Evolutionary conservation across 2,888 invertebrate species (phyloP).

Genomic region (Mesorhabditis belari): DNA sequence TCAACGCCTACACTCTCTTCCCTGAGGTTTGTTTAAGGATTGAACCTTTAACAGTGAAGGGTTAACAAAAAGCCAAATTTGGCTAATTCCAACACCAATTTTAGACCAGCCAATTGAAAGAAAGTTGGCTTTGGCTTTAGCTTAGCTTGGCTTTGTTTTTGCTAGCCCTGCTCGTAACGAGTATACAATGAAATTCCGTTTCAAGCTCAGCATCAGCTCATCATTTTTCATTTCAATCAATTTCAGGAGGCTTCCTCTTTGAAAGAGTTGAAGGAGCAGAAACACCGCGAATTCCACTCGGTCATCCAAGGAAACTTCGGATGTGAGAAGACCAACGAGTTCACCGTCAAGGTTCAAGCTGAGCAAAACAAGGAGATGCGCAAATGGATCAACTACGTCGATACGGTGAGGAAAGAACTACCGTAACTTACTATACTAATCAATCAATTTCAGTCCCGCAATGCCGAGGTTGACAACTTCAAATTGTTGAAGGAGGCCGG

Average conservation of each 20-base stretch:
- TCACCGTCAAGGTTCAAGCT: conserved; percentile 13
- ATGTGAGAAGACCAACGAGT: conserved; percentile 19
- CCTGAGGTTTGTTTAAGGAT: no score
- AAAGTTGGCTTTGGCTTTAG: no score
- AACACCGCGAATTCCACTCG: conserved; percentile 20
- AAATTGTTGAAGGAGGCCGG: conserved; percentile 28
- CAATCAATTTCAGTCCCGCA: neutral
- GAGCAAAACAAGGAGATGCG: conserved; percentile 18
- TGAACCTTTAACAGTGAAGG: no score
- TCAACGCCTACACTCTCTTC: neutral
- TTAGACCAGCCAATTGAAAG: no score
- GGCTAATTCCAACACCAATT: no score
- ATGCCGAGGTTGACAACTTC: conserved; percentile 1
- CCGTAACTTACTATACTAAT: neutral
- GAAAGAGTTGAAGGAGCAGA: conserved; percentile 16
- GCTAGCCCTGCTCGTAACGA: no score
- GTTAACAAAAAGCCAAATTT: no score
- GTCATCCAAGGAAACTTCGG: conserved; percentile 18
- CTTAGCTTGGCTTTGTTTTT: no score
- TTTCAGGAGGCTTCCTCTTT: conserved; percentile 10
- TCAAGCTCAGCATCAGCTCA: no score
- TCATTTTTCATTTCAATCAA: no score
- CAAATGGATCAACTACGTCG: conserved; percentile 12
- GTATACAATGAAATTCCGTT: no score
- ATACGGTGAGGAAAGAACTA: neutral